A percentile compares a stretch with the other conserved stretches of the same genome.
Evolutionary conservation across 2,113 vertebrate species (phyloP).

Genomic region (Glaucomys volans): DNA sequence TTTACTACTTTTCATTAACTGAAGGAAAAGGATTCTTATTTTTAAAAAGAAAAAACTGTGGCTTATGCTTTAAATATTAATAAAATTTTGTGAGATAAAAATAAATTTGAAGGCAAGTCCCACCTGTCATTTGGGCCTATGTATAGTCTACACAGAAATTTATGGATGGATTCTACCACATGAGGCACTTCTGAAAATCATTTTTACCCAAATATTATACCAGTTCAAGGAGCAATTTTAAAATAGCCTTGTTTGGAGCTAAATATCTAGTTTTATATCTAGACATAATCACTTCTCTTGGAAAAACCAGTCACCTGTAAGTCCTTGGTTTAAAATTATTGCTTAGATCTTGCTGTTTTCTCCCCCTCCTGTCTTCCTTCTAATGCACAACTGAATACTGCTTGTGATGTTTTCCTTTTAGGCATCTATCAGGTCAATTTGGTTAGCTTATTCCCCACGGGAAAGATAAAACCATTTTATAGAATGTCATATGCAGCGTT

Average conservation of each 20-base stretch:
- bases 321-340: constrained; percentile 60
- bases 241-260: constrained; percentile 48
- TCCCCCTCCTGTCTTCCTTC: background rate
- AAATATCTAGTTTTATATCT: constrained; percentile 38
- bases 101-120: background rate
- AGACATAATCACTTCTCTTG: constrained; percentile 45
- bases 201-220: constrained; percentile 2
- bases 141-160: constrained; percentile 19
- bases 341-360: constrained; percentile 57
- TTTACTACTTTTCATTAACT: background rate
- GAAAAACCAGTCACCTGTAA: constrained; percentile 62
- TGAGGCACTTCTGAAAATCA: constrained; percentile 25
- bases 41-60: background rate
- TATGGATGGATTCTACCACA: background rate
- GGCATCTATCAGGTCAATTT: constrained; percentile 27
- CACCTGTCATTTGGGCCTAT: background rate
- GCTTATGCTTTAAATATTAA: background rate
- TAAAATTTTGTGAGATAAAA: constrained; percentile 25
- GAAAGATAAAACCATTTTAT: constrained; percentile 38
- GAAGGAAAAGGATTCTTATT: constrained; percentile 18
- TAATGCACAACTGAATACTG: background rate
- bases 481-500: background rate
- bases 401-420: constrained; percentile 50
- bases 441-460: constrained; percentile 45
- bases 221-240: constrained; percentile 47